A percentile compares a stretch with the other conserved stretches of the same genome.
phyloP scores from a whole-genome alignment of 2,797 vertebrate species.

The Peromyscus nudipes region DNA sequence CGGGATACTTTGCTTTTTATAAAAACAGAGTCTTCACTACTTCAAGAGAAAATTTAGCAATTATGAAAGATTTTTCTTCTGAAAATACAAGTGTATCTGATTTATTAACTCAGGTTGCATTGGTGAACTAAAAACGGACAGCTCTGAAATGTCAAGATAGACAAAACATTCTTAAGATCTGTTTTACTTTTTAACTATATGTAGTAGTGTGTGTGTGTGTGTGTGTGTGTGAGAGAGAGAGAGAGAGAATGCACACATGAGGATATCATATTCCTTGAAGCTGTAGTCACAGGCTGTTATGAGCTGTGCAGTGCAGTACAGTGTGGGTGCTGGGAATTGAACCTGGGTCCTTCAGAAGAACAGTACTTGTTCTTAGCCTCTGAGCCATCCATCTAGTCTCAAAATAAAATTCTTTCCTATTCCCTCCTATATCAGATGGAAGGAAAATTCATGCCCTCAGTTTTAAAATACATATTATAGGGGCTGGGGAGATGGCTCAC shows the following conservation, averaged over 20 bases:
- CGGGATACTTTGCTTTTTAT: neutral
- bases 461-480: neutral
- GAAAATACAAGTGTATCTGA: neutral
- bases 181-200: neutral
- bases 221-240: neutral
- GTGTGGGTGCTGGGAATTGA: neutral
- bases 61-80: slow-evolving; percentile 7
- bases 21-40: neutral
- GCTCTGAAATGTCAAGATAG: neutral
- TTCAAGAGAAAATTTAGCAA: neutral
- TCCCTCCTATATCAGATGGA: neutral
- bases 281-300: neutral
- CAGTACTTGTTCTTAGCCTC: neutral
- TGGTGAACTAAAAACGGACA: neutral
- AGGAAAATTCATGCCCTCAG: neutral
- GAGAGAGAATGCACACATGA: neutral
- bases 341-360: neutral
- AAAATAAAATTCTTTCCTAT: neutral
- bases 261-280: neutral
- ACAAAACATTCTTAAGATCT: neutral
- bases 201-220: neutral
- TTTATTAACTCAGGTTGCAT: neutral
- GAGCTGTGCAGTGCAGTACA: neutral
- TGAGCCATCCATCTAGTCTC: neutral
- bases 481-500: too few relatives aligned